Conservation (phyloP, 2,113 vertebrate genomes). For the Forbesichthys papilliferus region DNA sequence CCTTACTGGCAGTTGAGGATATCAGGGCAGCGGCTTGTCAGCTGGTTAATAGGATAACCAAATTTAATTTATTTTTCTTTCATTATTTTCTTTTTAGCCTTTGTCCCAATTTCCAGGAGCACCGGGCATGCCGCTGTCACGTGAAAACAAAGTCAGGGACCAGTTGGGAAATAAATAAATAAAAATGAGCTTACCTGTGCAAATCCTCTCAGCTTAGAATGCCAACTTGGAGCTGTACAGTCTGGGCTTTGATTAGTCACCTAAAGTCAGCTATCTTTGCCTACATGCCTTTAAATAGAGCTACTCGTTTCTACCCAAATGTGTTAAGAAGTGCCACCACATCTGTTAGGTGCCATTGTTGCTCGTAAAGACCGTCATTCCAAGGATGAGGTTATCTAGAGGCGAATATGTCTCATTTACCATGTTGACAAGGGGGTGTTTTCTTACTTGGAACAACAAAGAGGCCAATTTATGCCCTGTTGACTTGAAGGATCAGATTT, state of each 20-base stretch:
- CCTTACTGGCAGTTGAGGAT: slow-evolving; percentile 39
- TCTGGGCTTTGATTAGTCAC: slow-evolving; percentile 46
- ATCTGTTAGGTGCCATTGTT: slow-evolving; percentile 19
- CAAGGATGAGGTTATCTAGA: slow-evolving; percentile 12
- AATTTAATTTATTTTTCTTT: slow-evolving; percentile 45
- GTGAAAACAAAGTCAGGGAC: slow-evolving; percentile 63
- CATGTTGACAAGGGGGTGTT: slow-evolving; percentile 1
- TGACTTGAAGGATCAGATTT: slow-evolving; percentile 32
- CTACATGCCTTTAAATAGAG: slow-evolving; percentile 20
- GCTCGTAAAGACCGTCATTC: slow-evolving; percentile 2
- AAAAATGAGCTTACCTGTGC: slow-evolving; percentile 67
- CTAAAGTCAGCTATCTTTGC: slow-evolving; percentile 49
- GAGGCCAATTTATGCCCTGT: slow-evolving; percentile 5
- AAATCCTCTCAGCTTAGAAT: slow-evolving; percentile 56
- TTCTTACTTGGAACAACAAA: slow-evolving; percentile 2
- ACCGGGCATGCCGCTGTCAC: slow-evolving; percentile 62
- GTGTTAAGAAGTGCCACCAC: slow-evolving; percentile 9
- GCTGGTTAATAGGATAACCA: slow-evolving; percentile 57
- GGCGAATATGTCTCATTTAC: slow-evolving; percentile 14
- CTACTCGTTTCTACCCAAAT: slow-evolving; percentile 22
- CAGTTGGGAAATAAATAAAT: slow-evolving; percentile 43
- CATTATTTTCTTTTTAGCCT: slow-evolving; percentile 46
- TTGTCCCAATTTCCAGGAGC: slow-evolving; percentile 65
- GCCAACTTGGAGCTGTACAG: slow-evolving; percentile 43
- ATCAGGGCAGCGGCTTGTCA: slow-evolving; percentile 53